These are phyloP conservation scores for Rissa tridactyla DNA, from an alignment of 2,113 vertebrate genomes.

Conservation along the genomic window DNA sequence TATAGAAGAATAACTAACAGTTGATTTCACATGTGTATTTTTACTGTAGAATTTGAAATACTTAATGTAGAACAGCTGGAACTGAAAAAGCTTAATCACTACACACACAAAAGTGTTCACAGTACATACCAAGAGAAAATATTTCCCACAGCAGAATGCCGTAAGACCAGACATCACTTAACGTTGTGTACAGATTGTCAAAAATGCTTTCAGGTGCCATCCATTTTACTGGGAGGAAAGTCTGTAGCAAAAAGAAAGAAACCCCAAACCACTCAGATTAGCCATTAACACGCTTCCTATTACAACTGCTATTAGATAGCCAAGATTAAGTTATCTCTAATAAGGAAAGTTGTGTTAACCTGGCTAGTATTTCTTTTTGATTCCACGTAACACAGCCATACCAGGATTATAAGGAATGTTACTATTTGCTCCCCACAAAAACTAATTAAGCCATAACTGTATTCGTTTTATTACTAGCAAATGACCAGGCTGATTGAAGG, in stretches of 20 bases:
- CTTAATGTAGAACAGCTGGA: not conserved
- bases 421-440: not conserved
- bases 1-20: not conserved
- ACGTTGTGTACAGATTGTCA: slow-evolving; percentile 95
- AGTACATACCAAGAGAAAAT: slow-evolving; percentile 91
- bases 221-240: slow-evolving; percentile 98
- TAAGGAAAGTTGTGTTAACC: not conserved
- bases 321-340: not conserved
- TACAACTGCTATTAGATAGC: not conserved
- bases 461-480: not conserved
- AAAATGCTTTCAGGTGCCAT: slow-evolving; percentile 99
- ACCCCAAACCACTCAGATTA: not conserved
- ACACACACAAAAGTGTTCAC: not conserved
- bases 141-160: slow-evolving; percentile 99
- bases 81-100: not conserved
- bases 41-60: not conserved
- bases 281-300: not conserved
- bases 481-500: not conserved
- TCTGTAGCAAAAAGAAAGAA: slow-evolving; percentile 72
- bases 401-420: not conserved
- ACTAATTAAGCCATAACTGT: not conserved
- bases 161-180: slow-evolving; percentile 98
- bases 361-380: not conserved
- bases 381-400: not conserved
- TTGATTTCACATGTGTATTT: not conserved